Percentiles rank a stretch among this genome's conserved stretches.
Evolutionary conservation across 30 jellyfish, hydroid and myxozoan species (phyloP).

Genomic region (Nemopilema nomurai): DNA sequence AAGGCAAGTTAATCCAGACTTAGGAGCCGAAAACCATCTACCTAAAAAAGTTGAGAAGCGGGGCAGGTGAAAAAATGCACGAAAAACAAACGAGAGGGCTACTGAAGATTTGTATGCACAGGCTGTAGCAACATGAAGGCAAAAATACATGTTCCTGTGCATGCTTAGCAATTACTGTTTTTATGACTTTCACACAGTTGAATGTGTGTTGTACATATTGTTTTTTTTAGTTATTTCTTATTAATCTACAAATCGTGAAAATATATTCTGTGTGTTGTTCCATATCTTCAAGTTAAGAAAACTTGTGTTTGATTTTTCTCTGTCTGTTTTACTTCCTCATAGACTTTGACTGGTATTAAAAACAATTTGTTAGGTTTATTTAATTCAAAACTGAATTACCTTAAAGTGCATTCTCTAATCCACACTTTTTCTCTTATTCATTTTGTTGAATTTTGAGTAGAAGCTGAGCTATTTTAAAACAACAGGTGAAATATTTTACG

Average conservation of each 20-base stretch:
- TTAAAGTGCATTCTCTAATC: background rate
- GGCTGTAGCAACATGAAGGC: slow-evolving; percentile 16
- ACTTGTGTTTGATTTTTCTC: background rate
- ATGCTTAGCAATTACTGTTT: slow-evolving; percentile 14
- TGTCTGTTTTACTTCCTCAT: background rate
- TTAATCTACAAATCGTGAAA: background rate
- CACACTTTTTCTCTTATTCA: background rate
- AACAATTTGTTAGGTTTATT: background rate
- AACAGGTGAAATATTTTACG: background rate
- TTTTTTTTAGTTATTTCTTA: background rate
- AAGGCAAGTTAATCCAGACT: slow-evolving; percentile 7
- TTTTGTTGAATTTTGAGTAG: background rate
- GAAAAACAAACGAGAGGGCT: background rate
- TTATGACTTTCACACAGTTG: background rate
- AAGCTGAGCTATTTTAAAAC: background rate
- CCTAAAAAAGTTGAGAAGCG: slow-evolving; percentile 29
- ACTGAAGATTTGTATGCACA: slow-evolving; percentile 14
- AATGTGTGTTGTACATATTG: background rate
- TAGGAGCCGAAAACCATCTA: slow-evolving; percentile 15
- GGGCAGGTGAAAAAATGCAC: slow-evolving; percentile 34
- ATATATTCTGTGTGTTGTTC: background rate
- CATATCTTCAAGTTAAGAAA: background rate
- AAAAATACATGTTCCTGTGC: slow-evolving; percentile 23
- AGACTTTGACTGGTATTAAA: background rate
- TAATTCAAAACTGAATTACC: background rate